phyloP scores from a whole-genome alignment of 2,797 vertebrate genomes.

The Falco biarmicus region DNA sequence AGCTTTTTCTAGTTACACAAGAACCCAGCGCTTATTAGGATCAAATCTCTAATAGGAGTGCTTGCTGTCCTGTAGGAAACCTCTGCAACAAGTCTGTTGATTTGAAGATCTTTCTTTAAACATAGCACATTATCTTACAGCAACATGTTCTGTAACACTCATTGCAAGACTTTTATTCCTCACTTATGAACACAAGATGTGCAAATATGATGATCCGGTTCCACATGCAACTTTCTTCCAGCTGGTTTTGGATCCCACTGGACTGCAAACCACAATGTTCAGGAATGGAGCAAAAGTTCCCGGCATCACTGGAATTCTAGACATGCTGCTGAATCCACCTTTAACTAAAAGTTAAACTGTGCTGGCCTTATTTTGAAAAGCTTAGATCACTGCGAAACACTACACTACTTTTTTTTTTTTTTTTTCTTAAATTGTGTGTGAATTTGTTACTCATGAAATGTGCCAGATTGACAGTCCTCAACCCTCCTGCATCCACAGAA shows the following conservation, averaged over 20 bases:
- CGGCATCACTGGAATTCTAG: not conserved
- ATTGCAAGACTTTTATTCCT: not conserved
- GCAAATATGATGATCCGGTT: not conserved
- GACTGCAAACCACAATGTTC: not conserved
- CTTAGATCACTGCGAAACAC: not conserved
- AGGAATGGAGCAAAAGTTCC: not conserved
- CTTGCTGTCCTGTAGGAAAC: not conserved
- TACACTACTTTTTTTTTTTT: not conserved
- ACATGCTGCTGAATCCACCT: not conserved
- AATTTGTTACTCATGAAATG: constrained; percentile 20
- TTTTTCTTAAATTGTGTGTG: not conserved
- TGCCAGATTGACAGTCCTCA: constrained; percentile 32
- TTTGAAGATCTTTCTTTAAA: not conserved
- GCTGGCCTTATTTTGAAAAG: not conserved
- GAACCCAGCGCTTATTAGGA: constrained; percentile 1
- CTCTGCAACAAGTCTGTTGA: not conserved
- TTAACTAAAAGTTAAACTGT: constrained; percentile 10
- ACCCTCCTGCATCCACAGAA: constrained; percentile 13
- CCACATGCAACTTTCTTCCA: not conserved
- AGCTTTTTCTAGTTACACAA: constrained; percentile 53
- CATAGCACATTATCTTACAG: not conserved
- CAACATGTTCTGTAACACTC: not conserved
- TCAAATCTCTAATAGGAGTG: not conserved
- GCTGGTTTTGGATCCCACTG: not conserved
- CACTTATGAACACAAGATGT: not conserved